Conservation (phyloP, 1,140 invertebrate genomes). For the Drosophila rufa region DNA sequence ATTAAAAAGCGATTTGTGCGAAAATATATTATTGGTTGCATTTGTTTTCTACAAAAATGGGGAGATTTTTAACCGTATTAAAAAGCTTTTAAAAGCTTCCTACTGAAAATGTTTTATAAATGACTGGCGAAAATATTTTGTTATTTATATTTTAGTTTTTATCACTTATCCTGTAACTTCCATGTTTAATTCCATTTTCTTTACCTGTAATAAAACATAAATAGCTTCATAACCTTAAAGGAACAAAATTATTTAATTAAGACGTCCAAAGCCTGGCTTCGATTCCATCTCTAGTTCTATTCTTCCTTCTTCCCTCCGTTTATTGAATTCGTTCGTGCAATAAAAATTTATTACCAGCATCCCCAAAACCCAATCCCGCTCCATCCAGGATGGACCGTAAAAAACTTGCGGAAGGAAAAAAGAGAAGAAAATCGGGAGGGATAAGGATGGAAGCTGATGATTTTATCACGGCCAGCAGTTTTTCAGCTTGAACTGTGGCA, state of each 20-base stretch:
- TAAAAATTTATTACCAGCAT: conserved; percentile 66
- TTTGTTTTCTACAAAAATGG: neutral
- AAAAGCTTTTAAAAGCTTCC: neutral
- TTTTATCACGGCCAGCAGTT: conserved; percentile 73
- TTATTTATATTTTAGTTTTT: neutral
- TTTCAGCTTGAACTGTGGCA: conserved; percentile 69
- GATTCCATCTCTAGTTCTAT: conserved; percentile 22
- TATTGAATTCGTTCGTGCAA: conserved; percentile 72
- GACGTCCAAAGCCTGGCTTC: conserved; percentile 25
- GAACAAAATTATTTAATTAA: conserved; percentile 61
- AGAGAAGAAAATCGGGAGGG: conserved; percentile 11
- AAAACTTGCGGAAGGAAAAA: conserved; percentile 28
- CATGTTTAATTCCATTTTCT: neutral
- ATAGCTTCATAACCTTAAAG: conserved; percentile 1
- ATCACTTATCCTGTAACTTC: neutral
- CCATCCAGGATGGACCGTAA: conserved; percentile 26
- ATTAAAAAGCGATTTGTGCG: conserved; percentile 14
- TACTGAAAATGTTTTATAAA: neutral
- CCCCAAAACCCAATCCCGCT: conserved; percentile 3
- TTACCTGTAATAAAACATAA: neutral
- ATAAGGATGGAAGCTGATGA: conserved; percentile 62
- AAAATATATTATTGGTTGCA: neutral
- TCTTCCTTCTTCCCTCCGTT: conserved; percentile 21
- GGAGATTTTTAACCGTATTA: neutral
- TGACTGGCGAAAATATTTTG: neutral